phyloP scores from a whole-genome alignment of 2,113 vertebrate genomes.

The Campylomormyrus numenius region DNA sequence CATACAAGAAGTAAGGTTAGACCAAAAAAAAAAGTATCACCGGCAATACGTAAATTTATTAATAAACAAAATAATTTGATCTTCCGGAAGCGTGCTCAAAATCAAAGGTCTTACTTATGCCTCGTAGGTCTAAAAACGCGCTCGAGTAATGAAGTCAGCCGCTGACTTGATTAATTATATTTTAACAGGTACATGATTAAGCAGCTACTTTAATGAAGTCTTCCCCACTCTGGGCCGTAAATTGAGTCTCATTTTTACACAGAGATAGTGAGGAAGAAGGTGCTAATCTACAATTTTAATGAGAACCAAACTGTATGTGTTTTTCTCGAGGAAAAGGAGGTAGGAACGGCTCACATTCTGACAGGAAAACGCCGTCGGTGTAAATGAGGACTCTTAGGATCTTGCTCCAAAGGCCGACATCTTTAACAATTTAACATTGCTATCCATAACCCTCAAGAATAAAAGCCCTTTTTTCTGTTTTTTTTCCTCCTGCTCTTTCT shows the following conservation, averaged over 20 bases:
- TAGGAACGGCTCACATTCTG: not conserved
- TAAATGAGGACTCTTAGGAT: not conserved
- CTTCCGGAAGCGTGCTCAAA: constrained; percentile 33
- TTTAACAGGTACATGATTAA: constrained; percentile 79
- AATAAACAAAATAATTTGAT: constrained; percentile 17
- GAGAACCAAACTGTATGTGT: constrained; percentile 47
- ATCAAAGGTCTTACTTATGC: constrained; percentile 29
- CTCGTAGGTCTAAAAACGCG: constrained; percentile 50
- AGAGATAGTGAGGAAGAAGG: constrained; percentile 64
- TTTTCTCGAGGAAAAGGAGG: constrained; percentile 46
- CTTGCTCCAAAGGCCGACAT: not conserved
- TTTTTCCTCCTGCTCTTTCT: not conserved
- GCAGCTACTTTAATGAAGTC: constrained; percentile 68
- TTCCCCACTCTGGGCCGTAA: constrained; percentile 53
- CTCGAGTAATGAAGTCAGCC: constrained; percentile 61
- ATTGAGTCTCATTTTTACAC: constrained; percentile 24
- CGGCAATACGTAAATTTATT: not conserved
- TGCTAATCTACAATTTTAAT: constrained; percentile 49
- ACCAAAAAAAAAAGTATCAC: constrained; percentile 20
- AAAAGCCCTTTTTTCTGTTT: not conserved
- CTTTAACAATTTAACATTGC: not conserved
- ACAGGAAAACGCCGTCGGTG: not conserved
- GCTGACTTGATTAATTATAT: constrained; percentile 71
- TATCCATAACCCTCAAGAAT: not conserved
- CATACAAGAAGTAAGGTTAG: not conserved